phyloP scores from a whole-genome alignment of 2,113 vertebrate species.

The Notothenia coriiceps region DNA sequence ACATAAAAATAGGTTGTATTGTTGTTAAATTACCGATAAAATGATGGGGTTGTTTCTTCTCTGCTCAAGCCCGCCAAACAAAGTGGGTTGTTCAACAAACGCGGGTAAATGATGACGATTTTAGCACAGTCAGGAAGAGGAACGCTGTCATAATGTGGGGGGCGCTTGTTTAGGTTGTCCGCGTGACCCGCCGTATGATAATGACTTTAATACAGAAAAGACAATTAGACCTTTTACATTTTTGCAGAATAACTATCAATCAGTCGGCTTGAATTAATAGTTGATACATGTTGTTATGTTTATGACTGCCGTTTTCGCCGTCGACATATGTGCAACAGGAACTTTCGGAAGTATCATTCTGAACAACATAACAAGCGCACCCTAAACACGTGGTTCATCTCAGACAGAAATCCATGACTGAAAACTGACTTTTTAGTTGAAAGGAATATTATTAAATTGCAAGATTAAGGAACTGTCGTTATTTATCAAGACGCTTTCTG shows the following conservation, averaged over 20 bases:
- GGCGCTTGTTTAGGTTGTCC: constrained; percentile 41
- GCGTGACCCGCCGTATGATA: fast-evolving
- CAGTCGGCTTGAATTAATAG: fast-evolving
- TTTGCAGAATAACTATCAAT: fast-evolving
- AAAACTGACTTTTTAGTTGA: not conserved
- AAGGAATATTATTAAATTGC: not conserved
- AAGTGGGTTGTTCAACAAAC: constrained; percentile 55
- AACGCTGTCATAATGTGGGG: not conserved
- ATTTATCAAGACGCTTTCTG: not conserved
- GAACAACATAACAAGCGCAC: constrained; percentile 32
- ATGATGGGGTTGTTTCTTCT: not conserved
- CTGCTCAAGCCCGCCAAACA: constrained; percentile 69
- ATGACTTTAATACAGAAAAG: too few species aligned
- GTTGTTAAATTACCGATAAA: constrained; percentile 42
- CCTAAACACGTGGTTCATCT: not conserved
- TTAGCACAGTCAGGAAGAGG: constrained; percentile 39
- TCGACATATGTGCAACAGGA: not conserved
- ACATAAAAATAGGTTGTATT: not conserved
- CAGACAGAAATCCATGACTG: too few species aligned
- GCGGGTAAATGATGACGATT: constrained; percentile 70
- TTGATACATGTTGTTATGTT: not conserved
- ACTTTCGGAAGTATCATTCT: not conserved
- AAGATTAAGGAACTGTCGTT: not conserved
- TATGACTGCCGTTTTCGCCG: not conserved
- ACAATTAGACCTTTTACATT: fast-evolving